Conservation (phyloP, 2,888 invertebrate genomes). For the Phrixothrix hirtus region DNA sequence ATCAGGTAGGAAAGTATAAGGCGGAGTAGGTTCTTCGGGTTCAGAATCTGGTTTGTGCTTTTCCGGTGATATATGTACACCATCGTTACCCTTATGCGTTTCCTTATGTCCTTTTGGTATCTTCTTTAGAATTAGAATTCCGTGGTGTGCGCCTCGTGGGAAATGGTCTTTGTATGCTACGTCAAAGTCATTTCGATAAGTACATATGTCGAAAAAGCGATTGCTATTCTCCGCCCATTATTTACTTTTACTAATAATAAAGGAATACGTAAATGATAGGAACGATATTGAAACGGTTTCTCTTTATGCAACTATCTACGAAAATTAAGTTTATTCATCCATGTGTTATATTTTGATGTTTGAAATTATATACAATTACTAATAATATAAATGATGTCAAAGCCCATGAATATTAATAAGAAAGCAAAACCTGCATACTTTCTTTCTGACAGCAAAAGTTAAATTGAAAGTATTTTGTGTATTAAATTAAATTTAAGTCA, state of each 20-base stretch:
- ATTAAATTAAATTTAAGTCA: too few relatives aligned
- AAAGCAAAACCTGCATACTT: too few relatives aligned
- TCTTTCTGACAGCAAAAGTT: too few relatives aligned
- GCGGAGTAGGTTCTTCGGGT: conserved; percentile 8
- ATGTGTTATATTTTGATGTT: too few relatives aligned
- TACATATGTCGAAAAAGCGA: not conserved
- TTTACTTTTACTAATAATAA: not conserved
- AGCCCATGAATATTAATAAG: too few relatives aligned
- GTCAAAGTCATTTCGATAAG: conserved; percentile 40
- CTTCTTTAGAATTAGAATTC: conserved; percentile 53
- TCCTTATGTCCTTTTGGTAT: conserved; percentile 36
- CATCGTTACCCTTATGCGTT: conserved; percentile 21
- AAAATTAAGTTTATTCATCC: not conserved
- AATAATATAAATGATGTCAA: too few relatives aligned
- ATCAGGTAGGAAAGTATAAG: conserved; percentile 9
- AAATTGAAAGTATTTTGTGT: too few relatives aligned
- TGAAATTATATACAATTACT: too few relatives aligned
- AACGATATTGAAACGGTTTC: not conserved
- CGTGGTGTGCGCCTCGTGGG: conserved; percentile 44
- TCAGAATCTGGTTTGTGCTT: conserved; percentile 13
- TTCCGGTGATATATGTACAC: conserved; percentile 9
- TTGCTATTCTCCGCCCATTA: not conserved
- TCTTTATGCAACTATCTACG: not conserved
- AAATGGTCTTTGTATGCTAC: conserved; percentile 42
- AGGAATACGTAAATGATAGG: not conserved